Base-by-base conservation (phyloP, 2,888 invertebrate species). In the Drosophila multiciliata region DNA sequence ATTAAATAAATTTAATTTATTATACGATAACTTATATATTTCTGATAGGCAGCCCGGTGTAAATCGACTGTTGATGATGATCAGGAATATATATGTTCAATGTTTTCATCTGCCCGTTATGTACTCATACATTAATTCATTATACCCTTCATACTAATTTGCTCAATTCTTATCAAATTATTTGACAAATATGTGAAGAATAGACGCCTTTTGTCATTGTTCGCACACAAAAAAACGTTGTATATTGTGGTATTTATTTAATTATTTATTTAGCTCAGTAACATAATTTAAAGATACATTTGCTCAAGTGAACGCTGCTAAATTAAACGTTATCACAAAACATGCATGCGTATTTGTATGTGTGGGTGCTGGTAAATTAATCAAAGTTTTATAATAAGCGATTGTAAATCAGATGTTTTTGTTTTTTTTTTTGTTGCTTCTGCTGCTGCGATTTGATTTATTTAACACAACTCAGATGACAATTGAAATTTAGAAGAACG, bases 301-400 rank as follows among this genome's bases (percentile, higher is more conserved):
- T 80, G 78, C 75, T 83, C 67, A 73, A 70, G 72, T 67, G 79
- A 80, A 75, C 71, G 71, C 68, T 52, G 87, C 82, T 86, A 67
- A 75, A 82, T 82, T 84, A 80, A 84, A 72, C 79, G 55, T 80
- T 85, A 85, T 85, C 85, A 85, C 87, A 87, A 87, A 73, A 73
- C 66, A 69, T 50, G 67, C 40, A 49, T 35, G 54, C 36, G 68
- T 38, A 52, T 58, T 52, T 48, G 61, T 60, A 33, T 49, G 62
- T 45, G 36, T 40, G 29, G 29, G 29, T 17, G 8, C 38, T 67
- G 33, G 45, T 45, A 42, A 65, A 71, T 75, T 73, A 87, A 77
- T 83, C 78, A 79, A 73, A 73, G 60, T 76, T 70, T 62, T 80
- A 75, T 59, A 69, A 61, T 64, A 78, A 55, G 57, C 38, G 55